Percentiles rank a stretch among this genome's conserved stretches.
phyloP scores from a whole-genome alignment of 2,113 vertebrate species.

The Bucco capensis region DNA sequence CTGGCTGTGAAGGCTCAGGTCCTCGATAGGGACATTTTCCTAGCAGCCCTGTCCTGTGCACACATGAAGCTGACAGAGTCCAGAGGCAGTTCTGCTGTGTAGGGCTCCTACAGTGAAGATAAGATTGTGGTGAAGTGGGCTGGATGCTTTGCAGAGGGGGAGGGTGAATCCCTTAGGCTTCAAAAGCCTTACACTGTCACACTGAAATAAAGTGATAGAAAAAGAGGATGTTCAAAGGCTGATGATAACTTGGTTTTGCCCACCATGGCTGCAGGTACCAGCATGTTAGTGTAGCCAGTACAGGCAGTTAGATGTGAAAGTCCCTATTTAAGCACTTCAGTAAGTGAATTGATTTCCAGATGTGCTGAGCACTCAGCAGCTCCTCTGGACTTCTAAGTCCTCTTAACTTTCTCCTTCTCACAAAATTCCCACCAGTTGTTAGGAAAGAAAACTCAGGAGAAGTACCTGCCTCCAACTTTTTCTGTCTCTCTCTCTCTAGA shows the following conservation, averaged over 20 bases:
- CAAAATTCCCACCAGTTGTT: background rate
- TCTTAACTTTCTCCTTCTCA: constrained; percentile 19
- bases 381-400: background rate
- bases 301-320: background rate
- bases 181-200: background rate
- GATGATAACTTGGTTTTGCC: background rate
- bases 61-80: constrained; percentile 36
- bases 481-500: background rate
- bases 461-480: background rate
- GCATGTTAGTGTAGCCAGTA: background rate
- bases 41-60: background rate
- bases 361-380: background rate
- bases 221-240: rapidly evolving
- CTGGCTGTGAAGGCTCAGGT: background rate
- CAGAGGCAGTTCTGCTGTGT: constrained; percentile 48
- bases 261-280: background rate
- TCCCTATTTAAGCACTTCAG: background rate
- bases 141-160: constrained; percentile 52
- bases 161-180: background rate
- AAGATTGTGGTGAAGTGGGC: constrained; percentile 24
- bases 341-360: background rate
- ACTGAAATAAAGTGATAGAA: background rate
- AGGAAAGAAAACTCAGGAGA: background rate
- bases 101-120: constrained; percentile 32
- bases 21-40: background rate